Percentiles rank a stretch among this genome's conserved stretches.
Evolutionary conservation across 2,797 vertebrate genomes (phyloP).

Genomic region (Margarornis squamiger): DNA sequence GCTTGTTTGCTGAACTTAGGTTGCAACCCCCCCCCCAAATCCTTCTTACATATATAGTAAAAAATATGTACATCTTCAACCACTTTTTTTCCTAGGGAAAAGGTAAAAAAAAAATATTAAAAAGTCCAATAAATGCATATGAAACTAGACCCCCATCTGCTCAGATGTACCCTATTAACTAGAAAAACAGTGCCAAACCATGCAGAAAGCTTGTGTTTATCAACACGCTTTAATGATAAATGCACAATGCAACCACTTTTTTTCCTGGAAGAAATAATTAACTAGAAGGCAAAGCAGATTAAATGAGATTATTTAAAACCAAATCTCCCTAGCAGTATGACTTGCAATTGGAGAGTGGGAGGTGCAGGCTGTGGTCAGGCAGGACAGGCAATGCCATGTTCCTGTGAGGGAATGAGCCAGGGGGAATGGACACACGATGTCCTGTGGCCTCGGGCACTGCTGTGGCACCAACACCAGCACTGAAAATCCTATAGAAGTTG

Average conservation of each 20-base stretch:
- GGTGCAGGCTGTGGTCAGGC: fast-evolving
- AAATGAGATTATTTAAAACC: not conserved
- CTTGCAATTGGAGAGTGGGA: not conserved
- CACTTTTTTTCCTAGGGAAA: not conserved
- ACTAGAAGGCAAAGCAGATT: not conserved
- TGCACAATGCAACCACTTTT: not conserved
- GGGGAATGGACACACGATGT: fast-evolving
- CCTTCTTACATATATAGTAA: not conserved
- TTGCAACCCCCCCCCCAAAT: fast-evolving
- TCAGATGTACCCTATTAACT: not conserved
- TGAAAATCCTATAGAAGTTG: not conserved
- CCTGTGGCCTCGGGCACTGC: fast-evolving
- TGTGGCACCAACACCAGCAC: fast-evolving
- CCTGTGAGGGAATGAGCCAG: fast-evolving
- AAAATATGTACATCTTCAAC: not conserved
- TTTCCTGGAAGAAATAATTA: not conserved
- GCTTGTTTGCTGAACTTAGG: not conserved
- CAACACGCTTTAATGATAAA: not conserved
- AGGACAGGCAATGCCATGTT: fast-evolving
- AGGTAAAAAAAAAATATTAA: not conserved
- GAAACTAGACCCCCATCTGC: not conserved
- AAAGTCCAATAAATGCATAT: not conserved
- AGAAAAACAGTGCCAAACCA: not conserved
- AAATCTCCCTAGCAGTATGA: not conserved
- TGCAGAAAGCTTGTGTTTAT: not conserved